phyloP scores from a whole-genome alignment of 2,113 vertebrate species.

The Tautogolabrus adspersus region DNA sequence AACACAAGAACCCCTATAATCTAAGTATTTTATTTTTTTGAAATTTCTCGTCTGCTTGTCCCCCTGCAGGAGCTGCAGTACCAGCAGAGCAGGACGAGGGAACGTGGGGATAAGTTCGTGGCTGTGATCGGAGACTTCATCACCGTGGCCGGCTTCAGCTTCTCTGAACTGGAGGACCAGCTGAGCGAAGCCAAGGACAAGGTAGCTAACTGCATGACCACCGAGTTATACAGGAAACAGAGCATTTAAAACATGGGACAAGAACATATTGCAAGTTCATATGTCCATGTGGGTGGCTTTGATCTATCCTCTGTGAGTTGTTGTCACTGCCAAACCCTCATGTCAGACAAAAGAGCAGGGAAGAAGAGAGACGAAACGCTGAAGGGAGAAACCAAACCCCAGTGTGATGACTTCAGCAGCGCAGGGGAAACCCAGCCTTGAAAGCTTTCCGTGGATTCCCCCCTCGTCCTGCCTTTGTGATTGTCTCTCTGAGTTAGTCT shows the following conservation, averaged over 20 bases:
- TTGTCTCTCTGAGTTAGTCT: constrained; percentile 40
- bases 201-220: constrained; percentile 76
- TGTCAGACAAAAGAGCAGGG: constrained; percentile 23
- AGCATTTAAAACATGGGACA: background rate
- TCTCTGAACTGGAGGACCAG: constrained; percentile 97
- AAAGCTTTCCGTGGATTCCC: constrained; percentile 28
- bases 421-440: constrained; percentile 35
- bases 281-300: constrained; percentile 43
- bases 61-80: constrained; percentile 92
- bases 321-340: constrained; percentile 17
- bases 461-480: constrained; percentile 29
- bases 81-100: constrained; percentile 88
- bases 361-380: background rate
- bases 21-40: no score
- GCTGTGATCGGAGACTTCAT: constrained; percentile 97
- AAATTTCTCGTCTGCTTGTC: background rate
- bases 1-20: background rate
- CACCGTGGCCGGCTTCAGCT: constrained; percentile 97
- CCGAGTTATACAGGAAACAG: background rate
- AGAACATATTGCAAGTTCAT: background rate
- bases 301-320: background rate
- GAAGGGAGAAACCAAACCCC: constrained; percentile 19
- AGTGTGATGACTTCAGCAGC: constrained; percentile 41
- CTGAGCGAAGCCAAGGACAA: constrained; percentile 93
- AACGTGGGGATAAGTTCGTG: constrained; percentile 92